phyloP scores from a whole-genome alignment of 2,797 vertebrate species.

The Enteromius paludinosus region DNA sequence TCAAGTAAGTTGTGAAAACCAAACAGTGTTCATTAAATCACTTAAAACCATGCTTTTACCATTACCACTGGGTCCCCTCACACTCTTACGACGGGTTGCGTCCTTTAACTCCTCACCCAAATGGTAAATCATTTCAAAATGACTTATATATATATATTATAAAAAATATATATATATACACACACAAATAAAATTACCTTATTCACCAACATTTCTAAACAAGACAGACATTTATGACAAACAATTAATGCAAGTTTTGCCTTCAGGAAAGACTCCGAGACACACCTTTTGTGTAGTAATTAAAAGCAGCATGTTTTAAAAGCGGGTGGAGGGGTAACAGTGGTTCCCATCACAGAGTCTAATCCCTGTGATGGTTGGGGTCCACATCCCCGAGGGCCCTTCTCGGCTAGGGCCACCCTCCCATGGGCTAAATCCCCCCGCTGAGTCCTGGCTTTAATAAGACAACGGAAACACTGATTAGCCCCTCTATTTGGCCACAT shows the following conservation, averaged over 20 bases:
- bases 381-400: constrained; percentile 59
- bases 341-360: constrained; percentile 53
- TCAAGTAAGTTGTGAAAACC: constrained; percentile 44
- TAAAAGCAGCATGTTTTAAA: constrained; percentile 42
- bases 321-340: constrained; percentile 26
- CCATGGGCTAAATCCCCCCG: constrained; percentile 71
- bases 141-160: no score
- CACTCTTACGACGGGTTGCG: background rate
- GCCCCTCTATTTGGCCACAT: constrained; percentile 74
- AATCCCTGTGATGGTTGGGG: constrained; percentile 33
- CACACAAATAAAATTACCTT: no score
- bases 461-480: constrained; percentile 80
- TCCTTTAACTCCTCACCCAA: constrained; percentile 4
- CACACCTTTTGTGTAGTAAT: constrained; percentile 47
- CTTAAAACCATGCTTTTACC: constrained; percentile 33
- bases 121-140: background rate
- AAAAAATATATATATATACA: no score
- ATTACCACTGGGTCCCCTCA: constrained; percentile 21
- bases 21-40: constrained; percentile 54
- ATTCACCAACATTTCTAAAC: background rate
- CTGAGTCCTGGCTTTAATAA: constrained; percentile 82
- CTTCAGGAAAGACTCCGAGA: constrained; percentile 35
- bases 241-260: constrained; percentile 13
- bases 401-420: constrained; percentile 70
- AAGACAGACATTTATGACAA: background rate